A percentile compares a stretch with the other conserved stretches of the same genome.
phyloP scores from a whole-genome alignment of 2,113 vertebrate species.

The Balaeniceps rex region DNA sequence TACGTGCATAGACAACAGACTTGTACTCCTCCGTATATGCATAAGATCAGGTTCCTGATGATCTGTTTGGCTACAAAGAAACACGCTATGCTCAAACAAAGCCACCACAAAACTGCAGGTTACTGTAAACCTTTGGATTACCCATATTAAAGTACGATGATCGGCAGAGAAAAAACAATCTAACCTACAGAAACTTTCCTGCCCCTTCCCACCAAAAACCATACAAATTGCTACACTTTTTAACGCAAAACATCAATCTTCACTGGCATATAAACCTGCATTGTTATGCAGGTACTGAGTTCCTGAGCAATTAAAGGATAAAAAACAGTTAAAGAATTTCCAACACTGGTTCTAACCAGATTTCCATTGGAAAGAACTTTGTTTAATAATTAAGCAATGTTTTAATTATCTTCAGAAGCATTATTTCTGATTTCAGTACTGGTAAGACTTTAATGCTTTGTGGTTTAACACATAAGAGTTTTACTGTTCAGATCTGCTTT shows the following conservation, averaged over 20 bases:
- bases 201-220: background rate
- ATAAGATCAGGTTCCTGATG: background rate
- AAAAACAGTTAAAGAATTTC: background rate
- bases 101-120: background rate
- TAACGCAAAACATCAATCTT: background rate
- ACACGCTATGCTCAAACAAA: background rate
- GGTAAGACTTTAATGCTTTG: constrained; percentile 1
- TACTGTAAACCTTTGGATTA: background rate
- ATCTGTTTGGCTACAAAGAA: background rate
- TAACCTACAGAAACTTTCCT: background rate
- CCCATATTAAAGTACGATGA: background rate
- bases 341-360: background rate
- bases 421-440: background rate
- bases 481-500: background rate
- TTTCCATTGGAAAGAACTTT: constrained; percentile 1
- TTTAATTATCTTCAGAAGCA: constrained; percentile 27
- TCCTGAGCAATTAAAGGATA: background rate
- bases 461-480: constrained; percentile 10
- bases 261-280: background rate
- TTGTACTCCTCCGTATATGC: accelerated
- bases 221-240: background rate
- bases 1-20: background rate
- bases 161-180: background rate
- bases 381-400: constrained; percentile 53
- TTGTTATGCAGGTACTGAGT: background rate